These are phyloP conservation scores for Eutolmus rufibarbis DNA, from an alignment of 2,888 invertebrate species.

Conservation along the genomic window DNA sequence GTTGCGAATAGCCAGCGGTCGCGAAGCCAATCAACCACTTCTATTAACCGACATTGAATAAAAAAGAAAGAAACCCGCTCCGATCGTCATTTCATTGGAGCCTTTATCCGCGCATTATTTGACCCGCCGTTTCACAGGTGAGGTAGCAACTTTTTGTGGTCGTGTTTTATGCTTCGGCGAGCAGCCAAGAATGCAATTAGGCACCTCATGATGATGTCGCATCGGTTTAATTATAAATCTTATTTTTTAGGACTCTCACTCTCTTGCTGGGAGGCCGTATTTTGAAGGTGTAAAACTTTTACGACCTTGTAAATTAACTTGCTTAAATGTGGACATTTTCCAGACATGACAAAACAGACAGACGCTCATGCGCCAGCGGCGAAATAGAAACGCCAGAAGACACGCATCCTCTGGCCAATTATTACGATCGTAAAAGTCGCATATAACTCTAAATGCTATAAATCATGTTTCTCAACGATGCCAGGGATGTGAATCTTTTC, in stretches of 20 bases:
- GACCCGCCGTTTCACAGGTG: background rate
- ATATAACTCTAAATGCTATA: background rate
- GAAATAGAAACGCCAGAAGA: background rate
- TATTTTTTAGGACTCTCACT: background rate
- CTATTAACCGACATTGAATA: background rate
- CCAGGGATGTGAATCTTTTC: background rate
- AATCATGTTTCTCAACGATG: background rate
- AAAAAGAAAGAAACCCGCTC: background rate
- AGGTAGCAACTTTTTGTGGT: background rate
- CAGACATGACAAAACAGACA: background rate
- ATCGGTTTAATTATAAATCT: background rate
- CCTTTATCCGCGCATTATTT: background rate
- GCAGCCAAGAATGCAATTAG: background rate
- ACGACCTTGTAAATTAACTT: background rate
- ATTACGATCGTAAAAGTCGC: background rate
- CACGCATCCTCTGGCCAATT: background rate
- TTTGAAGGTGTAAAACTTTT: background rate
- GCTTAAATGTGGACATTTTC: background rate
- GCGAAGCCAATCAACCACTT: slow-evolving; percentile 20
- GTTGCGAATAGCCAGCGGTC: slow-evolving; percentile 8
- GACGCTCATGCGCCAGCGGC: background rate
- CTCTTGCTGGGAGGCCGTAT: background rate
- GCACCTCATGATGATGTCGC: background rate
- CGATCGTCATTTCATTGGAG: background rate
- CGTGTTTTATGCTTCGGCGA: background rate